Base-by-base conservation (phyloP, 2,888 invertebrate genomes). In the Ophioninae sp. region DNA sequence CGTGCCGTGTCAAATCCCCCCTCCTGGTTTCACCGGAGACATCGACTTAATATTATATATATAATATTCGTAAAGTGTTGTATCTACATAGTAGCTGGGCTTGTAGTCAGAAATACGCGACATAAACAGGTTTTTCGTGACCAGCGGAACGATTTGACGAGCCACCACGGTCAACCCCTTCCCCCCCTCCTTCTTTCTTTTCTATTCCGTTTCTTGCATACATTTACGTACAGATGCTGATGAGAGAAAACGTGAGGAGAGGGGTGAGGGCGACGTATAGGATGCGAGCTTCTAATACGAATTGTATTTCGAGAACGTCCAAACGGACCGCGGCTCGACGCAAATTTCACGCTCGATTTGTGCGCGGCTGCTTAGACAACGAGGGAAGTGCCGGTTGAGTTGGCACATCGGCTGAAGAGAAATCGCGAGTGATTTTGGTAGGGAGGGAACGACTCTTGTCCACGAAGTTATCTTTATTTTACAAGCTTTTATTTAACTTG, bases 1-100 rank as follows among this genome's bases (percentile, higher is more conserved):
- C 86, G 88, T 88, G 86, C 86, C 89, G 88, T 87, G 87, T 89
- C 87, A 84, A 87, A 87, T 87, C 85, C 83, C 88, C 88, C 88
- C 87, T 88, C 82, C 84, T 73, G 30, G 64, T 73, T 64, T 73
- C 56, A n/a, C 73, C 21, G 17, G 30, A 30, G 68, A 79, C 77
- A 78, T 74, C 73, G 81, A 83, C 83, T 82, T 83, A 81, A 74
- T 81, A 73, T 69, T 30, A 44, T 76, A 72, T 69, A 64, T 70
- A 76, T 79, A 83, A 82, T 76, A 74, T 77, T 78, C 62, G 78
- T 78, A 68, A 85, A 85, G 78, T 83, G 79, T 64, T 81, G 50
- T 79, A 85, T 81, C 84, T 86, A 88, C 77, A 77, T 86, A 89
- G 88, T 88, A 86, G 86, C 86, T 86, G 85, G 87, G 87, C 87